These are phyloP conservation scores for Oegoconia quadripuncta DNA, from an alignment of 2,888 invertebrate species.

Conservation along the genomic window DNA sequence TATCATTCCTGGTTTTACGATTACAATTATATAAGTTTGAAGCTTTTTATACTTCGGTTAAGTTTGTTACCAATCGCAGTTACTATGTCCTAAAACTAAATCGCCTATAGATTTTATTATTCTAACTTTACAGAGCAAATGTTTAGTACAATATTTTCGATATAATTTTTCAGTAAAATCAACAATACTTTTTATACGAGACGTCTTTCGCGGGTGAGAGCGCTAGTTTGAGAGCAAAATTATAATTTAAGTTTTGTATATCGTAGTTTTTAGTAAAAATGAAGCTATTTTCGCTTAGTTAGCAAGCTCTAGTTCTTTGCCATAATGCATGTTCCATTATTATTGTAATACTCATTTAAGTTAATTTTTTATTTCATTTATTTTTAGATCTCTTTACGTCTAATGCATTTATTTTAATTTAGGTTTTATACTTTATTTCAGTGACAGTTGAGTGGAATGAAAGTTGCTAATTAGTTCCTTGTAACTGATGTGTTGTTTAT, in stretches of 20 bases:
- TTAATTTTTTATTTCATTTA: conserved; percentile 72
- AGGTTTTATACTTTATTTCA: conserved; percentile 47
- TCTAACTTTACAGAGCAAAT: conserved; percentile 9
- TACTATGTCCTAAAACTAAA: conserved; percentile 48
- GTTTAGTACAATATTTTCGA: conserved; percentile 12
- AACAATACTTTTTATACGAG: too few species aligned
- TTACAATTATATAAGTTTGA: conserved; percentile 23
- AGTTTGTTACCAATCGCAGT: conserved; percentile 73
- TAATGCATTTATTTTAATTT: conserved; percentile 75
- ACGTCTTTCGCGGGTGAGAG: background rate
- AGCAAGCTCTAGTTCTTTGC: conserved; percentile 77
- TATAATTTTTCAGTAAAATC: background rate
- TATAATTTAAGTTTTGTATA: conserved; percentile 43
- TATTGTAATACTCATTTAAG: conserved; percentile 77
- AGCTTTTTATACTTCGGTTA: conserved; percentile 51
- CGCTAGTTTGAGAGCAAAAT: conserved; percentile 20
- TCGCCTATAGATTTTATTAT: conserved; percentile 35
- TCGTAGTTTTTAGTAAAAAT: conserved; percentile 61
- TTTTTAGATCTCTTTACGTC: conserved; percentile 77
- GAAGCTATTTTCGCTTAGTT: conserved; percentile 76
- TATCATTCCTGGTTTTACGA: conserved; percentile 64
- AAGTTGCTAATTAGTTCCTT: conserved; percentile 57
- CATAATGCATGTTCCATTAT: conserved; percentile 79
- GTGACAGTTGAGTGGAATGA: conserved; percentile 45
- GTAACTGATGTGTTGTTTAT: conserved; percentile 43